Evolutionary conservation across 2,888 invertebrate genomes (phyloP).

Genomic region (Ariolimax columbianus): DNA sequence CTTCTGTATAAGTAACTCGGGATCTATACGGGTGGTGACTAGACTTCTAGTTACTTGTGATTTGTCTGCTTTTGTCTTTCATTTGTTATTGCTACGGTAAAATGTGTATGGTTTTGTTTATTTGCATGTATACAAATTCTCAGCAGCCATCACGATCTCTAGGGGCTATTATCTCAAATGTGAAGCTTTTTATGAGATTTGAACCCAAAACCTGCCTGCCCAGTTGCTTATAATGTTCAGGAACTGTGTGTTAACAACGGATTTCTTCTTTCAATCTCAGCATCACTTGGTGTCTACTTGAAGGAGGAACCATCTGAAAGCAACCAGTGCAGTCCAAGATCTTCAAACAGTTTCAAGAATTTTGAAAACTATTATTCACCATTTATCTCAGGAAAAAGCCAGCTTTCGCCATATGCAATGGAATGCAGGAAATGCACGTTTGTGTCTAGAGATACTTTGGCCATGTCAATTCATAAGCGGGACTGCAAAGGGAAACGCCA

Average conservation of each 20-base stretch:
- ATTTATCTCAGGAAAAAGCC: background rate
- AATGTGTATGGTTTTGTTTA: background rate
- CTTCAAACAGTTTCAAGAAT: slow-evolving; percentile 13
- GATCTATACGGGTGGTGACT: too few species aligned
- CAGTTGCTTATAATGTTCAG: slow-evolving; percentile 30
- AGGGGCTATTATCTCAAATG: background rate
- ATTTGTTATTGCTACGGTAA: background rate
- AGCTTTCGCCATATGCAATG: background rate
- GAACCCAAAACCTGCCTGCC: slow-evolving; percentile 32
- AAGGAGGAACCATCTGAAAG: slow-evolving; percentile 3
- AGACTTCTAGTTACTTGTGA: too few species aligned
- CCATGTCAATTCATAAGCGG: slow-evolving; percentile 43
- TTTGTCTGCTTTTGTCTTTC: background rate
- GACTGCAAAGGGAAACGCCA: slow-evolving; percentile 47
- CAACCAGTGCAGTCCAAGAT: background rate
- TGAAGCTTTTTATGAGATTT: background rate
- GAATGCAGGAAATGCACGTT: slow-evolving; percentile 43
- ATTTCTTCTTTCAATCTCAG: slow-evolving; percentile 42
- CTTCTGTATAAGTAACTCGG: too few species aligned
- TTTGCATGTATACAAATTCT: background rate
- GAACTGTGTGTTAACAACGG: slow-evolving; percentile 30
- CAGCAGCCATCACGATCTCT: background rate
- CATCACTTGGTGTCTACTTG: slow-evolving; percentile 24
- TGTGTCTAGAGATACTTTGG: slow-evolving; percentile 31
- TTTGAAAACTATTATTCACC: background rate